Evolutionary conservation across 2,888 invertebrate genomes (phyloP).

Genomic region (Horisme vitalbata): DNA sequence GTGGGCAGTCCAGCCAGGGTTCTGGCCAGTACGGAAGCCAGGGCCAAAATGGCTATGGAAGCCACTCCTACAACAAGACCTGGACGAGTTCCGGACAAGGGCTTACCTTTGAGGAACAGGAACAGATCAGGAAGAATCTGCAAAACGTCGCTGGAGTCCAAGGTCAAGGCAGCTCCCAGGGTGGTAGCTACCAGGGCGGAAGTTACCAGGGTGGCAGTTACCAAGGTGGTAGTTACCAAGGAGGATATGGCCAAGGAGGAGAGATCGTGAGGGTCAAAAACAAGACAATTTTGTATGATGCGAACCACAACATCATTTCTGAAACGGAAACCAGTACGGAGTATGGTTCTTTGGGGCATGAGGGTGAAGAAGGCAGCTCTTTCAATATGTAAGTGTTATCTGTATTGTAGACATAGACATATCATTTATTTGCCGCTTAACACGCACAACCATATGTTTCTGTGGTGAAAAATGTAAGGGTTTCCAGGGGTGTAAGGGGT

Average conservation of each 20-base stretch:
- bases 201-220: constrained; percentile 39
- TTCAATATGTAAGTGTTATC: constrained; percentile 61
- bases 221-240: constrained; percentile 41
- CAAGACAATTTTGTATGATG: constrained; percentile 62
- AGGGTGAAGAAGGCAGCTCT: constrained; percentile 73
- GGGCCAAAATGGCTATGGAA: constrained; percentile 26
- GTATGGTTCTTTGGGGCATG: constrained; percentile 67
- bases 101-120: constrained; percentile 58
- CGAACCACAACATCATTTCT: constrained; percentile 71
- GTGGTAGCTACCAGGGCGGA: constrained; percentile 36
- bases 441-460: too few species aligned
- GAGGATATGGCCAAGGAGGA: constrained; percentile 46
- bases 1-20: constrained; percentile 7
- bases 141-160: constrained; percentile 44
- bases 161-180: constrained; percentile 43
- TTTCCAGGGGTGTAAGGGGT: too few species aligned
- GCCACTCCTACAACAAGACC: constrained; percentile 51
- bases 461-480: too few species aligned
- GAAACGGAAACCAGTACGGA: constrained; percentile 80
- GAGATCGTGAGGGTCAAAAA: constrained; percentile 58
- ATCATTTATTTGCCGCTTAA: too few species aligned
- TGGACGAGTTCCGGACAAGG: constrained; percentile 53
- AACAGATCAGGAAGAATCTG: constrained; percentile 54
- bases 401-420: background rate
- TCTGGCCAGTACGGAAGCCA: constrained; percentile 31